Evolutionary conservation across 2,113 vertebrate species (phyloP).

Genomic region (Heptranchias perlo): DNA sequence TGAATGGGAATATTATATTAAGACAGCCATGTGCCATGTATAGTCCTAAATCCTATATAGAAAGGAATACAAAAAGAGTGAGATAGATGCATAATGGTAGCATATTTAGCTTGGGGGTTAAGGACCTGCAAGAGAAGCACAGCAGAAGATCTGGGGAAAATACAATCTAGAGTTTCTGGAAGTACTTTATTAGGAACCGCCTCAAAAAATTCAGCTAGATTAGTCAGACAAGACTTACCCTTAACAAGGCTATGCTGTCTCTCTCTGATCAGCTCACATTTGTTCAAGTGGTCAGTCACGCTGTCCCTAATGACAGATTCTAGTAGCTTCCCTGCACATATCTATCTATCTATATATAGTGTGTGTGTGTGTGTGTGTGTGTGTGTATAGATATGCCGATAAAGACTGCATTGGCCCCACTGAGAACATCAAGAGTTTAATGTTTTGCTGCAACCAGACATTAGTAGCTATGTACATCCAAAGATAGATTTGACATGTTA

Average conservation of each 20-base stretch:
- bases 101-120: too few species aligned
- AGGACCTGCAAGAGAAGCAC: too few species aligned
- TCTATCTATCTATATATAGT: not conserved
- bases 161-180: too few species aligned
- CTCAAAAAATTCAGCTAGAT: not conserved
- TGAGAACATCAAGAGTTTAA: not conserved
- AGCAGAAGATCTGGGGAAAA: too few species aligned
- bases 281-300: not conserved
- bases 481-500: not conserved
- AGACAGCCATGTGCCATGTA: too few species aligned
- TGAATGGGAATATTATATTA: too few species aligned
- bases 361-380: not conserved
- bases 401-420: not conserved
- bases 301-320: not conserved
- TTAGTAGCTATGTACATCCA: not conserved
- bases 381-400: not conserved
- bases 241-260: not conserved
- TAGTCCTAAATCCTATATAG: too few species aligned
- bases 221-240: not conserved
- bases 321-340: not conserved
- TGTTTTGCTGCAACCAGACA: not conserved
- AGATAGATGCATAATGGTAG: too few species aligned
- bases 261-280: not conserved
- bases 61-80: too few species aligned
- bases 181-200: not conserved